Evolutionary conservation across 1,140 invertebrate species (phyloP).

Genomic region (Drosophila paulistorum): DNA sequence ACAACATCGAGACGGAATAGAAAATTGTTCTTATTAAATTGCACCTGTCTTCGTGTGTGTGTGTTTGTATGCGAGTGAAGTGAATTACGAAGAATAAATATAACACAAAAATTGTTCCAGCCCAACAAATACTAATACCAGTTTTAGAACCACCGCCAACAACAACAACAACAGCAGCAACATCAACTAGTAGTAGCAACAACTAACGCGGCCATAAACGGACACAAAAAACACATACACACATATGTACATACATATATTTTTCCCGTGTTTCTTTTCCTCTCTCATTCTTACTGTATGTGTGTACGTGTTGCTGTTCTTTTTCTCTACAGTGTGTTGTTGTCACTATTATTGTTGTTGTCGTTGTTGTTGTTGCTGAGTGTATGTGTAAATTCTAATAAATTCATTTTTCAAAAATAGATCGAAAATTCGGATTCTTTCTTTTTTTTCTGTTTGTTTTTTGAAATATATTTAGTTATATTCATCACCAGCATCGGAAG

Average conservation of each 20-base stretch:
- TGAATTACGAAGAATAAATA: conserved; percentile 45
- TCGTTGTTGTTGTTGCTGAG: background rate
- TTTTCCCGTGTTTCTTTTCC: conserved; percentile 37
- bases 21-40: conserved; percentile 44
- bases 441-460: conserved; percentile 29
- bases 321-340: background rate
- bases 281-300: background rate
- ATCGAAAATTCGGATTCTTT: conserved; percentile 56
- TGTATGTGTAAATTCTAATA: conserved; percentile 2
- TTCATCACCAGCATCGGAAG: background rate
- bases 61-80: conserved; percentile 34
- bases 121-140: conserved; percentile 67
- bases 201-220: conserved; percentile 21
- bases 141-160: conserved; percentile 52
- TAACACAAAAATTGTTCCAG: conserved; percentile 30
- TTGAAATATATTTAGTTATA: conserved; percentile 22
- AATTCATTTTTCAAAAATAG: conserved; percentile 12
- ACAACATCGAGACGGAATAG: conserved; percentile 9
- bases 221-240: conserved; percentile 4
- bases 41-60: conserved; percentile 47
- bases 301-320: conserved; percentile 15
- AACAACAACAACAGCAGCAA: conserved; percentile 35
- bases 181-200: conserved; percentile 35
- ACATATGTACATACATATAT: background rate
- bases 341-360: background rate